Evolutionary conservation across 2,113 vertebrate species (phyloP).

Genomic region (Malurus cyaneus): DNA sequence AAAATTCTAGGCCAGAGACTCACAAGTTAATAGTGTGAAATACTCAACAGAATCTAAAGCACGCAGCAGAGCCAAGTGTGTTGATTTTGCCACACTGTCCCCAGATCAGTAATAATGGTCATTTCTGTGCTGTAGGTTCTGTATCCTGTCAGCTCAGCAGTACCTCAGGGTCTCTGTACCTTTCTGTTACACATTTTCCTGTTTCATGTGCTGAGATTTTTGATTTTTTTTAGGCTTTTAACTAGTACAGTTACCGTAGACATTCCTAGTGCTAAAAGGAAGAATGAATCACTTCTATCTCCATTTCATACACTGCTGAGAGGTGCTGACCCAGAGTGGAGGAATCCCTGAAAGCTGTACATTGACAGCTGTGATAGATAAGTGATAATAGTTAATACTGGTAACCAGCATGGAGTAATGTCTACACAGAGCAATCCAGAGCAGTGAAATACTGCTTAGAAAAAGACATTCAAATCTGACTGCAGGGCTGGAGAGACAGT

Average conservation of each 20-base stretch:
- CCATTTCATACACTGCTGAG: background rate
- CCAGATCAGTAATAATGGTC: background rate
- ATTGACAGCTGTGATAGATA: background rate
- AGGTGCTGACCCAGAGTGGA: background rate
- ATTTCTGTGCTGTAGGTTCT: background rate
- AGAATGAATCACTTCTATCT: background rate
- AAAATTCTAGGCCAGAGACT: background rate
- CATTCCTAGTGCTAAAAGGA: background rate
- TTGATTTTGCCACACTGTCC: background rate
- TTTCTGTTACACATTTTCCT: background rate
- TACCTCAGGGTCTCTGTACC: background rate
- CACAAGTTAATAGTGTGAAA: background rate
- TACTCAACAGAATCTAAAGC: background rate
- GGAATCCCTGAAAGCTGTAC: background rate
- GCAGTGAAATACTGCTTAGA: background rate
- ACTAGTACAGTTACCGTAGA: background rate
- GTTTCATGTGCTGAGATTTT: background rate
- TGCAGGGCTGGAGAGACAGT: background rate
- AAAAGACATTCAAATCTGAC: background rate
- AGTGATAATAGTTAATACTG: background rate
- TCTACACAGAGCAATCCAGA: background rate
- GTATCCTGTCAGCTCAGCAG: background rate
- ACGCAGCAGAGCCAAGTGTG: background rate
- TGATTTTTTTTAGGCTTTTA: background rate
- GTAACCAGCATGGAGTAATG: background rate